phyloP scores from a whole-genome alignment of 1,140 invertebrate genomes.

The Conus betulinus region DNA sequence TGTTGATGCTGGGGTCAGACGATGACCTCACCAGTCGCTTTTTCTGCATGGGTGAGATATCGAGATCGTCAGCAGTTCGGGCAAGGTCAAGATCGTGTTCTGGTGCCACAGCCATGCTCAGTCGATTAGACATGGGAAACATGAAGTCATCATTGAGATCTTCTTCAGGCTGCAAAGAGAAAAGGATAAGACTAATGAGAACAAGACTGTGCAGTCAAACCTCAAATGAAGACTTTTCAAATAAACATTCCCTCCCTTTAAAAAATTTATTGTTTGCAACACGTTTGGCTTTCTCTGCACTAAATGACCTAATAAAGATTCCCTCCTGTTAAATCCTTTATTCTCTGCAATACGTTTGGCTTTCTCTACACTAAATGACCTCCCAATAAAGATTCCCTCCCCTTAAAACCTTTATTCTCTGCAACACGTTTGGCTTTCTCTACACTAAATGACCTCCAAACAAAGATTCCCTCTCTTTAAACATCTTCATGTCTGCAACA shows the following conservation, averaged over 20 bases:
- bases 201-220: background rate
- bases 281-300: background rate
- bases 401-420: no score
- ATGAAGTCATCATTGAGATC: slow-evolving; percentile 88
- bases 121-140: slow-evolving; percentile 96
- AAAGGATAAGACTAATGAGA: background rate
- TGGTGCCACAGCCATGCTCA: slow-evolving; percentile 96
- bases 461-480: no score
- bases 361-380: no score
- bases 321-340: no score
- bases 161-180: slow-evolving; percentile 75
- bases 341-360: no score
- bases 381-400: no score
- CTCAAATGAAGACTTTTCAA: background rate
- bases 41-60: slow-evolving; percentile 59
- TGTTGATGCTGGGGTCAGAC: slow-evolving; percentile 83
- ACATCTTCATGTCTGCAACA: no score
- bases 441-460: no score
- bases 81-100: slow-evolving; percentile 86
- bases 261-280: background rate
- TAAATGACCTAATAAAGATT: background rate
- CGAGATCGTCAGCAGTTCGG: slow-evolving; percentile 59
- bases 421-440: no score
- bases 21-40: slow-evolving; percentile 68
- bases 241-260: background rate